A percentile compares a stretch with the other conserved stretches of the same genome.
Conservation (phyloP, 2,113 vertebrate genomes). For the Origma solitaria region DNA sequence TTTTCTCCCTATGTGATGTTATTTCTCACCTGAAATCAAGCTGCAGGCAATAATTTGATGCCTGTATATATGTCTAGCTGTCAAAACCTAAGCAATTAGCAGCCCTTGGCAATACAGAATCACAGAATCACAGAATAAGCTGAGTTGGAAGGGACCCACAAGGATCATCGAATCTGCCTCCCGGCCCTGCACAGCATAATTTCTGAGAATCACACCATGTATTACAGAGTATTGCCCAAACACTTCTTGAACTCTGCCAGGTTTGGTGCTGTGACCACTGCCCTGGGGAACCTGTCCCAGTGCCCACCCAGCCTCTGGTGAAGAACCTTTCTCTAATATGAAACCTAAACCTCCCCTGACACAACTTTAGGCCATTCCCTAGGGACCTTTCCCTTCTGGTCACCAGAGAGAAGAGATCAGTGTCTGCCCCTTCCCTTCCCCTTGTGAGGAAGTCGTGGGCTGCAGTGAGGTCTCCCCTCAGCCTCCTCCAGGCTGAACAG, state of each 20-base stretch:
- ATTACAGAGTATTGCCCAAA: neutral
- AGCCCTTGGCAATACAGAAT: neutral
- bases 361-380: neutral
- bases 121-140: neutral
- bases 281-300: too few species aligned
- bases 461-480: neutral
- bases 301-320: neutral
- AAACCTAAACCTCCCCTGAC: neutral
- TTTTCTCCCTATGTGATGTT: neutral
- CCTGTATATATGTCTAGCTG: neutral
- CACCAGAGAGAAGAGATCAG: neutral
- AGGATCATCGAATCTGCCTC: fast-evolving
- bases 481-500: neutral
- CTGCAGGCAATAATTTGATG: neutral
- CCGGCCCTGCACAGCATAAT: neutral
- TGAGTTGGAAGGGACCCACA: neutral
- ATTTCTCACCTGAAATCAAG: neutral
- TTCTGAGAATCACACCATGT: too few species aligned
- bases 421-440: neutral
- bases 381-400: neutral
- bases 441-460: fast-evolving
- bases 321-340: neutral
- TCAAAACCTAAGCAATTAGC: neutral
- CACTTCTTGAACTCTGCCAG: neutral
- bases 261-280: neutral